Base-by-base conservation (phyloP, 2,113 vertebrate genomes). In the Eretmochelys imbricata region DNA sequence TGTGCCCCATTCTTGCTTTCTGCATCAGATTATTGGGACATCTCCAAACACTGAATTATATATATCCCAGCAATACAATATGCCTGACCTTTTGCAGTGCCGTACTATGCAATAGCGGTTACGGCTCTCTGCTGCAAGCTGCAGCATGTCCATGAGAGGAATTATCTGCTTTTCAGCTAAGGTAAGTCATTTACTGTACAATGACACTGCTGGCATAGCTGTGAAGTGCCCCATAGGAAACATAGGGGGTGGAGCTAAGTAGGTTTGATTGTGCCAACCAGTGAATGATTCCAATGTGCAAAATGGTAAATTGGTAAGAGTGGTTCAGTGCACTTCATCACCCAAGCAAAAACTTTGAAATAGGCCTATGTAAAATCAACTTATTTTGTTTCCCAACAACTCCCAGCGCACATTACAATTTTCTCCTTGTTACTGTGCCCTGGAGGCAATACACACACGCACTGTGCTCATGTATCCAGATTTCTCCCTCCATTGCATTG, bases 351-450 rank as follows among this genome's bases (percentile, higher is more conserved):
- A 84, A 91, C 93, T 59, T 82, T 3, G 2, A 82, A 95, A 57
- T 14, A 22, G 27, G 48, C 95, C 27, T 48, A 59, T 42, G 92
- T 89, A 87, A 95, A 95, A 96, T 91, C 87, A 91, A 79, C 59
- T 89, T n/a, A 35, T 88, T 97, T 95, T 95, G 84, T 90, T 50
- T 96, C 88, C 75, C 86, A 69, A 54, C 51, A 95, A 93, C 94
- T 88, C 81, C 81, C 93, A 87, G 48, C 42, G 90, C 50, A 89
- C 57, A 14, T 89, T 96, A 92, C 91, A 95, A 95, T 96, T 95
- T 96, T 95, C 91, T 90, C 86, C 59, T 95, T 95, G 89, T 93
- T 92, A 91, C 29, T 96, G 79, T 92, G 92, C 88, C 94, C 93
- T 94, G 50, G 72, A 96, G 95, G 94, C 92, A 90, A 59, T 59